These are phyloP conservation scores for Poeciliopsis turrubarensis DNA, from an alignment of 2,113 vertebrate species.

Conservation along the genomic window DNA sequence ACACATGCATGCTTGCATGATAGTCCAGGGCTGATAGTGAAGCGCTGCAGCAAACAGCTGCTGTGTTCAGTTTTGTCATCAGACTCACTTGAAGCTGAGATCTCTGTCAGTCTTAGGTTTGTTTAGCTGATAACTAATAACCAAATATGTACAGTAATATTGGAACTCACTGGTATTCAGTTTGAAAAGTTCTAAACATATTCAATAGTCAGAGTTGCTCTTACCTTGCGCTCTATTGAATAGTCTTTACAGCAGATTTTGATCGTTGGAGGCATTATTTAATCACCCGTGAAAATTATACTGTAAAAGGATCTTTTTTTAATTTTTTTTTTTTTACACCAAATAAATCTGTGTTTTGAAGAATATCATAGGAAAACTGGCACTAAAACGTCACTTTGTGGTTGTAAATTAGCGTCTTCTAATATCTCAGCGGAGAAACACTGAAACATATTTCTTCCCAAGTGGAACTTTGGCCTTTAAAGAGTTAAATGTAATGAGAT, in stretches of 20 bases:
- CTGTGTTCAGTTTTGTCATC: conserved; percentile 56
- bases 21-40: conserved; percentile 50
- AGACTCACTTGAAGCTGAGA: conserved; percentile 47
- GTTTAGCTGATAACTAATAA: conserved; percentile 20
- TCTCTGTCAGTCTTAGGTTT: conserved; percentile 31
- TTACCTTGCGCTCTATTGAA: too few relatives aligned
- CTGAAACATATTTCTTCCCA: conserved; percentile 5
- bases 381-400: neutral
- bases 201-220: too few relatives aligned
- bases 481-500: conserved; percentile 78
- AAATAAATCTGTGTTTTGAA: too few relatives aligned
- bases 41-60: conserved; percentile 64
- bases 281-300: too few relatives aligned
- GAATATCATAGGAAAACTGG: neutral
- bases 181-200: too few relatives aligned
- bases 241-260: too few relatives aligned
- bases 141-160: neutral
- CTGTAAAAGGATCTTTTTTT: too few relatives aligned
- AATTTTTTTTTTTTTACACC: too few relatives aligned
- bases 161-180: too few relatives aligned
- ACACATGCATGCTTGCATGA: conserved; percentile 41
- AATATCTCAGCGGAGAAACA: neutral
- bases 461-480: conserved; percentile 49
- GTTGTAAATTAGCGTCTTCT: neutral
- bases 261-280: too few relatives aligned